These are phyloP conservation scores for Nineta flava DNA, from an alignment of 2,888 invertebrate species.

Conservation along the genomic window DNA sequence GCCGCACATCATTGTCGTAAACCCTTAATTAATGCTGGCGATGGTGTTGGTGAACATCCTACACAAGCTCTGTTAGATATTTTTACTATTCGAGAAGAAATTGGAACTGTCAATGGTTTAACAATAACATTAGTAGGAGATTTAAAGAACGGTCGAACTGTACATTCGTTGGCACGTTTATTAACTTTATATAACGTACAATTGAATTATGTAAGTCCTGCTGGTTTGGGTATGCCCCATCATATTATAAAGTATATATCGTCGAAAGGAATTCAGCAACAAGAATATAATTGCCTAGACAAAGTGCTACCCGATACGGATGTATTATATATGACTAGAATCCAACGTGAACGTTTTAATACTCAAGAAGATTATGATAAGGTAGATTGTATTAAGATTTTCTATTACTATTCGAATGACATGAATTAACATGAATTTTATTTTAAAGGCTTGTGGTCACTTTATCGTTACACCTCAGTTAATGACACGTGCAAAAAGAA, in stretches of 20 bases:
- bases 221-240: conserved; percentile 78
- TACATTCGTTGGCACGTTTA: conserved; percentile 89
- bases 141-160: conserved; percentile 92
- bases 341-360: conserved; percentile 85
- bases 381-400: conserved; percentile 31
- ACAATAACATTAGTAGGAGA: conserved; percentile 98
- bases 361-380: conserved; percentile 71
- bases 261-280: conserved; percentile 64
- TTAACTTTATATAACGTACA: conserved; percentile 89
- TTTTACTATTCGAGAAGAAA: conserved; percentile 96
- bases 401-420: neutral
- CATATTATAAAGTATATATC: conserved; percentile 66
- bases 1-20: conserved; percentile 71
- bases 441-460: conserved; percentile 62
- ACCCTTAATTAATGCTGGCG: conserved; percentile 95
- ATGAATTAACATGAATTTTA: conserved; percentile 4
- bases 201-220: conserved; percentile 80
- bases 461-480: conserved; percentile 86
- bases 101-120: conserved; percentile 94
- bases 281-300: conserved; percentile 56
- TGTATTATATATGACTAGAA: conserved; percentile 95
- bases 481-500: conserved; percentile 85
- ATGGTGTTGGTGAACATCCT: conserved; percentile 94
- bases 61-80: conserved; percentile 95
- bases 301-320: conserved; percentile 85